A percentile compares a stretch with the other conserved stretches of the same genome.
These are phyloP conservation scores for Chalcosyrphus nemorum DNA, from an alignment of 2,888 invertebrate species.

Conservation along the genomic window DNA sequence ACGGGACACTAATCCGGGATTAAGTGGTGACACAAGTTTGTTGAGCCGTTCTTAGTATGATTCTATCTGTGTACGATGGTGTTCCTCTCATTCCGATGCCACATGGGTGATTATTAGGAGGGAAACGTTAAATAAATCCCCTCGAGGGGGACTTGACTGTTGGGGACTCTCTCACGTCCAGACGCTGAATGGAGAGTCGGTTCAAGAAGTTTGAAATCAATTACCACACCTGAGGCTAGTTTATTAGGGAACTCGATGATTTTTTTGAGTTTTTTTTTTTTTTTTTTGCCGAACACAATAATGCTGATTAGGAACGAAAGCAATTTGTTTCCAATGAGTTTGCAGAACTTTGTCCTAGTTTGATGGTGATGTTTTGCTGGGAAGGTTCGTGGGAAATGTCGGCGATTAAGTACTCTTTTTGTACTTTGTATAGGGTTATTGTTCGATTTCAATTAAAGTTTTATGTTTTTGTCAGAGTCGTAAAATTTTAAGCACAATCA, in stretches of 20 bases:
- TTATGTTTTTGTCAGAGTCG: not conserved
- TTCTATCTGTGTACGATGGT: conserved; percentile 12
- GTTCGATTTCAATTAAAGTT: not conserved
- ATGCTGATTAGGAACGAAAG: conserved; percentile 54
- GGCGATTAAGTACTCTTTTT: not conserved
- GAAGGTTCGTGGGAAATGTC: conserved; percentile 11
- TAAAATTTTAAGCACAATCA: not conserved
- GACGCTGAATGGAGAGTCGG: conserved; percentile 25
- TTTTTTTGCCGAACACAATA: conserved; percentile 6
- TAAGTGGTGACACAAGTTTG: conserved; percentile 67
- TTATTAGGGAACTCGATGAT: not conserved
- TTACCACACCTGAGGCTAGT: conserved; percentile 55
- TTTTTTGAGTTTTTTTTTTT: not conserved
- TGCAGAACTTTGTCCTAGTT: conserved; percentile 40
- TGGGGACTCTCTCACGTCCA: not conserved
- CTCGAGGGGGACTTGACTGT: not conserved
- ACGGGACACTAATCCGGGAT: conserved; percentile 65
- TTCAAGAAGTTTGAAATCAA: conserved; percentile 59
- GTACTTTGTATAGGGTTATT: not conserved
- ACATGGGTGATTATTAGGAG: conserved; percentile 27
- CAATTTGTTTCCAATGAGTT: conserved; percentile 51
- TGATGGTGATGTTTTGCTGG: not conserved
- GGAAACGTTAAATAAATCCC: not conserved
- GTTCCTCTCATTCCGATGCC: conserved; percentile 36
- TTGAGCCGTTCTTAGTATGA: conserved; percentile 37